Evolutionary conservation across 2,888 invertebrate genomes (phyloP).

Genomic region (Drosophila kuntzei): DNA sequence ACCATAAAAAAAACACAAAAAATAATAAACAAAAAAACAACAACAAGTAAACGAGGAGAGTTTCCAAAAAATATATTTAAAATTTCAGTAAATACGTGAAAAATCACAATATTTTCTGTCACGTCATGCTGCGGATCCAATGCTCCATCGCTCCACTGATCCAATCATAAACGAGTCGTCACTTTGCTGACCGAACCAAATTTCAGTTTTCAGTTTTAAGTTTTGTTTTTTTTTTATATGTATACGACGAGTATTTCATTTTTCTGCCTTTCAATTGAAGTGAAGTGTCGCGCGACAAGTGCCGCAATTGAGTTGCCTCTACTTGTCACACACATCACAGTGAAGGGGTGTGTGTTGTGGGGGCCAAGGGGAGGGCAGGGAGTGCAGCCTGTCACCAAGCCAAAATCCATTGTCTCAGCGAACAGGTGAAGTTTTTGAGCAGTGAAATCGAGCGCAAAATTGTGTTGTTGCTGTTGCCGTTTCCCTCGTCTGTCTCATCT

Average conservation of each 20-base stretch:
- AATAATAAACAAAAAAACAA: conserved; percentile 43
- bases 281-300: conserved; percentile 78
- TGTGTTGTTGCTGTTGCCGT: conserved; percentile 40
- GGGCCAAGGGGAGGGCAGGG: too few relatives aligned
- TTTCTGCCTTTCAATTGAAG: conserved; percentile 51
- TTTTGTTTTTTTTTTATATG: neutral
- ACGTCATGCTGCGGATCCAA: conserved; percentile 67
- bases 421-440: conserved; percentile 71
- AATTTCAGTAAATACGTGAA: conserved; percentile 59
- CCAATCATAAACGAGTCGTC: conserved; percentile 58
- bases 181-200: conserved; percentile 47
- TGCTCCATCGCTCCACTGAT: conserved; percentile 39
- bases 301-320: conserved; percentile 76
- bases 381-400: conserved; percentile 62
- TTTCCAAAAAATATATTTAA: conserved; percentile 56
- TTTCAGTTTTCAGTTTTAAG: conserved; percentile 46
- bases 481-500: conserved; percentile 39
- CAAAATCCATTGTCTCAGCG: conserved; percentile 68
- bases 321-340: conserved; percentile 58
- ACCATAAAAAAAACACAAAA: conserved; percentile 61
- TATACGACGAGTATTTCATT: conserved; percentile 10
- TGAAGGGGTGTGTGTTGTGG: neutral
- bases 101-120: conserved; percentile 74
- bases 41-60: conserved; percentile 18
- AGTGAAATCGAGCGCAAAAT: conserved; percentile 79